Base-by-base conservation (phyloP, 2,113 vertebrate species). In the Oreocharis arfaki region DNA sequence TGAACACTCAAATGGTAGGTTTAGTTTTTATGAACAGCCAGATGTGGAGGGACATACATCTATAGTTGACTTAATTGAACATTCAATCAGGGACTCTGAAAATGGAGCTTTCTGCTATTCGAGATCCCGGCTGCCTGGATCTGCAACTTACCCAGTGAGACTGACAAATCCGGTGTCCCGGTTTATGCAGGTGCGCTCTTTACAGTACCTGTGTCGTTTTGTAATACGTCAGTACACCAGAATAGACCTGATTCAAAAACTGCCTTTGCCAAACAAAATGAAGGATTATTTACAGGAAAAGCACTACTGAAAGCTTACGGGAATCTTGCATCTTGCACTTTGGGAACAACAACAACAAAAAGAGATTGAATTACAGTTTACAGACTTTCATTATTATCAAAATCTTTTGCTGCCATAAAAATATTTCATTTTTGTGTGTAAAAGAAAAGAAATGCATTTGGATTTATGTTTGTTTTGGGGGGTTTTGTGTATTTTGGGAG, bases 231-330 rank as follows among this genome's bases (percentile, higher is more conserved):
- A 99, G 96, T 99, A 99, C 93, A 99, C 99, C 56, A 98, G 99
- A 65, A 99, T 99, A 98, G 99, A 99, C 98, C 97, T 99, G 75
- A 99, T 99, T 97, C 99, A 99, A 97, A 99, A 99, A 98, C 99
- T 99, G 98, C 99, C 99, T 98, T 98, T 99, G 98, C 99, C 99
- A 97, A 99, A 99, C 99, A 99, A 99, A 98, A 99, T 99, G 99
- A 99, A 99, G 99, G 99, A 99, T 98, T 99, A 99, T 97, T 98
- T 99, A 98, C 99, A 99, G 98, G 99, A 99, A 98, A 99, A 99
- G 98, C 99, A 99, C 99, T 99, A 99, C 99, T 99, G 99, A 99
- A 91, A 93, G 97, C 92, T 96, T 78, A 97, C 96, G 97, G 97
- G 97, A 98, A 97, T 97, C 98, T 98, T 98, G 98, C 98, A 98